Evolutionary conservation across 2,888 invertebrate species (phyloP).

Genomic region (Pandemis cinnamomeana): DNA sequence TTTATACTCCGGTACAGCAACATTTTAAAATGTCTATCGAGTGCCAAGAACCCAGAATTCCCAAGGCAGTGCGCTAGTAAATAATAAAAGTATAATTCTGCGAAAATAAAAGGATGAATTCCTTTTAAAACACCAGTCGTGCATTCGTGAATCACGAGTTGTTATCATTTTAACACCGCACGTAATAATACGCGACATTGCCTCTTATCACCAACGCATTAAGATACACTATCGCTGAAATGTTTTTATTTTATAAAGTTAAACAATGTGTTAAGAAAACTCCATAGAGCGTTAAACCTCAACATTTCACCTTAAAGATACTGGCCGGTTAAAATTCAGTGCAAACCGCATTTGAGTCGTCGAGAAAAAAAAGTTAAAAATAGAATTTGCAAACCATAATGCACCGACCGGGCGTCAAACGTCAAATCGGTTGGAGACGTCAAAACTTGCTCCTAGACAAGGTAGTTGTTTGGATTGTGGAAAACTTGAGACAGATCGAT

Average conservation of each 20-base stretch:
- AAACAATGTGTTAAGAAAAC: constrained; percentile 16
- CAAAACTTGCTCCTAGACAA: constrained; percentile 21
- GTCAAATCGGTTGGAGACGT: constrained; percentile 21
- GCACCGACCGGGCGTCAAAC: constrained; percentile 24
- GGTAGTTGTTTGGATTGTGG: constrained; percentile 22
- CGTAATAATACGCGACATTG: constrained; percentile 23
- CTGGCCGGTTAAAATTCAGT: constrained; percentile 14
- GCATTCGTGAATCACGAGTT: constrained; percentile 26
- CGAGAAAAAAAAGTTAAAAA: constrained; percentile 31
- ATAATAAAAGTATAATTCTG: constrained; percentile 9
- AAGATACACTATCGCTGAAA: constrained; percentile 26
- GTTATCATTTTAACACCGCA: constrained; percentile 29
- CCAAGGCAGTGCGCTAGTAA: constrained; percentile 12
- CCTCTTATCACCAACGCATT: constrained; percentile 24
- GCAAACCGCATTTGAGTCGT: constrained; percentile 7
- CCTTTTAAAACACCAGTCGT: constrained; percentile 25
- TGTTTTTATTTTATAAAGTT: constrained; percentile 10
- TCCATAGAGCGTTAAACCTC: constrained; percentile 17
- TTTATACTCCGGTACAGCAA: neutral
- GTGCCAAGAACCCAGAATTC: constrained; percentile 10
- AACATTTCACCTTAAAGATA: neutral
- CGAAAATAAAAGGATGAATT: constrained; percentile 18
- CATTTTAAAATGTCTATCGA: constrained; percentile 9
- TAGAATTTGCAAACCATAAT: constrained; percentile 32
- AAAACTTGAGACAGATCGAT: constrained; percentile 27